Conservation (phyloP, 1,140 invertebrate genomes). For the Drosophila ambigua region DNA sequence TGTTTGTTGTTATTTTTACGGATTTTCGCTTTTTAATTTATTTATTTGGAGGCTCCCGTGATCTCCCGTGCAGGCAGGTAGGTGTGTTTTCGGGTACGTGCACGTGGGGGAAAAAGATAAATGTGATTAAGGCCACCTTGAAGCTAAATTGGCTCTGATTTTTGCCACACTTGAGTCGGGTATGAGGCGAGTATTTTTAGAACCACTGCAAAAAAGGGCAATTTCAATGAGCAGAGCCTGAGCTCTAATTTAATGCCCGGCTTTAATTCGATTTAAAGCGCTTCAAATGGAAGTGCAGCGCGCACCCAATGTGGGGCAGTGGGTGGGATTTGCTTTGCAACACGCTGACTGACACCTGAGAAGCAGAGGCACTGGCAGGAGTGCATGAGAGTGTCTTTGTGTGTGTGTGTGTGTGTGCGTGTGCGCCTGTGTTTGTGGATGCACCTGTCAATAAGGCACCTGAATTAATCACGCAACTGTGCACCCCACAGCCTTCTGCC, state of each 20-base stretch:
- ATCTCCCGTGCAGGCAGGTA: constrained; percentile 27
- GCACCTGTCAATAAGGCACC: constrained; percentile 60
- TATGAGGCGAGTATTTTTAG: constrained; percentile 1
- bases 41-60: constrained; percentile 31
- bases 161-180: constrained; percentile 28
- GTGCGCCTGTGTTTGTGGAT: constrained; percentile 14
- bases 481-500: constrained; percentile 18
- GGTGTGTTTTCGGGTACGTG: constrained; percentile 1
- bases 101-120: constrained; percentile 16
- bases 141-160: constrained; percentile 48
- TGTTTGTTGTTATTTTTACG: constrained; percentile 49
- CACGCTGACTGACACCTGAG: constrained; percentile 37
- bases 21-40: constrained; percentile 58
- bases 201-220: neutral
- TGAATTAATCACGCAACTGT: constrained; percentile 71
- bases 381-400: no score
- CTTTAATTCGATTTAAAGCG: constrained; percentile 23
- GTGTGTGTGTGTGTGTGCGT: constrained; percentile 1
- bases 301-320: constrained; percentile 7
- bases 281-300: constrained; percentile 10
- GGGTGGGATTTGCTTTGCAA: constrained; percentile 17
- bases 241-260: constrained; percentile 19
- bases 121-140: constrained; percentile 28
- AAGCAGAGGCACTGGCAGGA: neutral
- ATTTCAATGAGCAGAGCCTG: neutral